Conservation (phyloP, 2,888 invertebrate species). For the Polydrusus tereticollis region DNA sequence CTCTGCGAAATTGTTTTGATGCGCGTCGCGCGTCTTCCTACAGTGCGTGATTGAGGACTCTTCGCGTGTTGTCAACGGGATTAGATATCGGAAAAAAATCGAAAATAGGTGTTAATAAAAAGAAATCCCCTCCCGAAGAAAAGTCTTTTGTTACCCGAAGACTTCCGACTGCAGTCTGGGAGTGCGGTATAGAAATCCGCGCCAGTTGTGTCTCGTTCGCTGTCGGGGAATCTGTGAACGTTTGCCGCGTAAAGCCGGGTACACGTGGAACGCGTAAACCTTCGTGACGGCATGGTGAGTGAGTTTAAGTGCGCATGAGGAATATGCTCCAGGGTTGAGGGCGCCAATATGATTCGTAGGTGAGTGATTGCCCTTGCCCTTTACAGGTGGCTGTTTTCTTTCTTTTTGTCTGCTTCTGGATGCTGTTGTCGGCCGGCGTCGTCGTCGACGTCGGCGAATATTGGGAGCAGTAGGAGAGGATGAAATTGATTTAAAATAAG, state of each 20-base stretch:
- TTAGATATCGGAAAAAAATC: constrained; percentile 41
- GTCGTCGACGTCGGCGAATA: not conserved
- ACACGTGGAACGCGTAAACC: constrained; percentile 58
- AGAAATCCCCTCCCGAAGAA: constrained; percentile 56
- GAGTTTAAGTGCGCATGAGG: constrained; percentile 39
- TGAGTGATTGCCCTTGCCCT: constrained; percentile 49
- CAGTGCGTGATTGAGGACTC: constrained; percentile 25
- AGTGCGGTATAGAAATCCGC: constrained; percentile 59
- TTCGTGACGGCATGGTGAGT: constrained; percentile 34
- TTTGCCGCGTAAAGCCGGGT: constrained; percentile 57
- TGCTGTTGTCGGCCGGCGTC: not conserved
- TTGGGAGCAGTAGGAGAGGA: constrained; percentile 8
- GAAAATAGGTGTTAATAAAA: constrained; percentile 51
- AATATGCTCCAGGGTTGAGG: constrained; percentile 52
- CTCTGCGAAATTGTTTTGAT: constrained; percentile 9
- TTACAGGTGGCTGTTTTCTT: constrained; percentile 41
- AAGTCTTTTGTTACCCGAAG: constrained; percentile 60
- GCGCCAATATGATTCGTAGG: constrained; percentile 55
- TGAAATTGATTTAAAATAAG: not conserved
- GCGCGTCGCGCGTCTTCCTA: constrained; percentile 7
- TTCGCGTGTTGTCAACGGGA: constrained; percentile 17
- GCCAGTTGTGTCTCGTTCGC: constrained; percentile 63
- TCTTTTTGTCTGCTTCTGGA: not conserved
- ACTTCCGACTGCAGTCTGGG: constrained; percentile 62
- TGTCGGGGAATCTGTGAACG: constrained; percentile 61